Conservation (phyloP, 2,888 invertebrate genomes). For the Phyto melanocephala region DNA sequence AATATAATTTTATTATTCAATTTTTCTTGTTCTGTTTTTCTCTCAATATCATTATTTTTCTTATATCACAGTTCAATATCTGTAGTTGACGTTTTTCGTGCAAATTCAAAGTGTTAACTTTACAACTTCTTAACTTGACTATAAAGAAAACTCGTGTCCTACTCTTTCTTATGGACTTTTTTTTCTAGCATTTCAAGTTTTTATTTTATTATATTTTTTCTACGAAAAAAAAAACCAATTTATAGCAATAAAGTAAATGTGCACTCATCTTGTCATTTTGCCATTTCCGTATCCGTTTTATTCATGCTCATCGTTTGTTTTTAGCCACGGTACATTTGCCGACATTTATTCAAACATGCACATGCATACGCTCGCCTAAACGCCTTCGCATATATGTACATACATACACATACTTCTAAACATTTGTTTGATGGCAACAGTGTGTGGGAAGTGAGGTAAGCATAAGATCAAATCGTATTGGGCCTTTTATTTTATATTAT, state of each 20-base stretch:
- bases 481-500: background rate
- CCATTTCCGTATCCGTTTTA: constrained; percentile 57
- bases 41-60: background rate
- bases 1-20: background rate
- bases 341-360: constrained; percentile 36
- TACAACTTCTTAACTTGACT: constrained; percentile 42
- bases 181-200: background rate
- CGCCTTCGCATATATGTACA: background rate
- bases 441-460: background rate
- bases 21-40: background rate
- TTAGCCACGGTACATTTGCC: constrained; percentile 50
- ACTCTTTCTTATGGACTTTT: background rate
- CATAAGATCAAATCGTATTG: background rate
- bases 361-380: background rate
- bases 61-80: constrained; percentile 25
- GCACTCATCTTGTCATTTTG: constrained; percentile 62
- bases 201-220: background rate
- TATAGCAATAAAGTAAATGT: constrained; percentile 59
- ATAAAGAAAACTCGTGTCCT: constrained; percentile 5
- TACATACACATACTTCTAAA: background rate
- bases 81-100: constrained; percentile 39
- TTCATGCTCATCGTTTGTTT: constrained; percentile 56
- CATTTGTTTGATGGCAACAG: background rate
- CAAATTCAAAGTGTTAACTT: constrained; percentile 56
- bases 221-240: constrained; percentile 26